A percentile compares a stretch with the other conserved stretches of the same genome.
These are phyloP conservation scores for Pardosa pseudoannulata DNA, from an alignment of 2,888 invertebrate genomes.

Conservation along the genomic window DNA sequence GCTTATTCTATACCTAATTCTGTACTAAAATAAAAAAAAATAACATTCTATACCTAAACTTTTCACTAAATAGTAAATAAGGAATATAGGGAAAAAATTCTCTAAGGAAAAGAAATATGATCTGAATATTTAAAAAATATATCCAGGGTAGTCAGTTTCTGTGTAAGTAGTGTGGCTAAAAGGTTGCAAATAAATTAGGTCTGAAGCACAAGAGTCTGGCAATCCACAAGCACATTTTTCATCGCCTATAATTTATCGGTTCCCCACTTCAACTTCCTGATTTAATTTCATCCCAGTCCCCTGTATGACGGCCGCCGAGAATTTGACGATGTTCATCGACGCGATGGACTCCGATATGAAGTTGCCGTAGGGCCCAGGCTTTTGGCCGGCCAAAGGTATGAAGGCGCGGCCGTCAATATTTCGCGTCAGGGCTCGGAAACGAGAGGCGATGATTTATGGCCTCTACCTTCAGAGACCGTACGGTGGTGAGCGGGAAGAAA, in stretches of 20 bases:
- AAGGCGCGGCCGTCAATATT: conserved; percentile 53
- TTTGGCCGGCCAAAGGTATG: conserved; percentile 35
- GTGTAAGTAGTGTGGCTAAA: too few species aligned
- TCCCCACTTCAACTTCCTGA: conserved; percentile 13
- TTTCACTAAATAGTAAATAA: too few species aligned
- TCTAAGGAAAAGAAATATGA: too few species aligned
- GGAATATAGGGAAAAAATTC: too few species aligned
- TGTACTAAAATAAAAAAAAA: too few species aligned
- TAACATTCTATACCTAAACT: too few species aligned
- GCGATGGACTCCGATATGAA: conserved; percentile 41
- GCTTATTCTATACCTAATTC: too few species aligned
- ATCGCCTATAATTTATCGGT: not conserved
- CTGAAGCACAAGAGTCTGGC: not conserved
- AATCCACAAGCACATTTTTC: conserved; percentile 6
- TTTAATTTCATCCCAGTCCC: conserved; percentile 1
- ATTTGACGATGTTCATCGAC: not conserved
- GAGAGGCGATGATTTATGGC: conserved; percentile 28
- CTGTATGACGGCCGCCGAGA: not conserved
- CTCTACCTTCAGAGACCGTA: conserved; percentile 30
- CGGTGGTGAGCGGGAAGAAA: conserved; percentile 31
- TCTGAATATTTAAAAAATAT: too few species aligned
- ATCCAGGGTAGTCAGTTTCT: too few species aligned
- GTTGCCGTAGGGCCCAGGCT: conserved; percentile 49
- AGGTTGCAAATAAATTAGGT: not conserved
- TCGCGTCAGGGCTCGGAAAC: conserved; percentile 17